Evolutionary conservation across 23 tunicate species (phyloP).

Genomic region (Corella eumyota): DNA sequence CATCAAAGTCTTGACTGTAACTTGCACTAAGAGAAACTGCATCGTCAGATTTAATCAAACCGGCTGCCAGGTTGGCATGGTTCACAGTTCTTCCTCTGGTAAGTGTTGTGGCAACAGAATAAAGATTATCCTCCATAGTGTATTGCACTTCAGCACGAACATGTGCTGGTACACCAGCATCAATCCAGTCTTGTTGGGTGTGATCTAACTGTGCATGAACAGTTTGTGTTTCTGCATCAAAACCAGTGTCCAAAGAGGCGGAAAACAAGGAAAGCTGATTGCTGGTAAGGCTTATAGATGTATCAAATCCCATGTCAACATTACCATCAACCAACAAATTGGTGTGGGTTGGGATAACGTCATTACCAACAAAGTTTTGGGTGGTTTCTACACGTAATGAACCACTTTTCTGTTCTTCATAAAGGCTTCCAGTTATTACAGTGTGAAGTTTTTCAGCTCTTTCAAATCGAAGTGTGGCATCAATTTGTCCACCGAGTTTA

Average conservation of each 20-base stretch:
- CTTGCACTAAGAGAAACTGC: conserved; percentile 5
- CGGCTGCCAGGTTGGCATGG: conserved; percentile 4
- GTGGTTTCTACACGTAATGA: conserved; percentile 4
- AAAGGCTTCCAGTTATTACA: background rate
- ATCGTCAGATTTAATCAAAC: background rate
- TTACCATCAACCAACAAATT: conserved; percentile 15
- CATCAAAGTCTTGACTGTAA: conserved; percentile 16
- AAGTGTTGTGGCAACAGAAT: background rate
- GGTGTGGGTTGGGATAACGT: conserved; percentile 6
- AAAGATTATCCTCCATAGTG: background rate
- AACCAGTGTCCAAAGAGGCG: conserved; percentile 8
- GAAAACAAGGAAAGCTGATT: conserved; percentile 3
- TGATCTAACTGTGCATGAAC: conserved; percentile 11
- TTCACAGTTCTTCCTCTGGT: conserved; percentile 1
- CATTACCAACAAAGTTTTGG: conserved; percentile 21
- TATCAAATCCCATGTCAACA: background rate
- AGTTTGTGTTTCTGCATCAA: conserved; percentile 3
- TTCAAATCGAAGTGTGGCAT: conserved; percentile 3
- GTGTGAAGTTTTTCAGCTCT: conserved; percentile 14
- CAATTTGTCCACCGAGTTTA: background rate
- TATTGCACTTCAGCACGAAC: conserved; percentile 12
- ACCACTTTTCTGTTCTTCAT: conserved; percentile 1
- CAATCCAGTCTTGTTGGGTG: conserved; percentile 14
- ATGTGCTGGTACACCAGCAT: conserved; percentile 5
- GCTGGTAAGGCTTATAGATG: conserved; percentile 1